Conservation (phyloP, 2,797 vertebrate genomes). For the Sebastes ruberrimus region DNA sequence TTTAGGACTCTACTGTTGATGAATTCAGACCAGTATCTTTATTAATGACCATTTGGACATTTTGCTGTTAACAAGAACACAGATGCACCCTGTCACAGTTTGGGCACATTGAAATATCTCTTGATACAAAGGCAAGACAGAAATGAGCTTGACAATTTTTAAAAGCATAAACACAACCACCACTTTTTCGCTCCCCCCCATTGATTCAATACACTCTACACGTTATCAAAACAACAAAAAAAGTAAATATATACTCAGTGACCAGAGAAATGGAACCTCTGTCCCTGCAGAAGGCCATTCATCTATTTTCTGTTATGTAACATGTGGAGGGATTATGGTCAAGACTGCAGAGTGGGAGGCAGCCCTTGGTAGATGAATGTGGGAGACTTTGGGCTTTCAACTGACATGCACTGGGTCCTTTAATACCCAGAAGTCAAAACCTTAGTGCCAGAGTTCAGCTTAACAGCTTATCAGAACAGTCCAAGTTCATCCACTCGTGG, state of each 20-base stretch:
- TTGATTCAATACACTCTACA: background rate
- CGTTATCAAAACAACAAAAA: background rate
- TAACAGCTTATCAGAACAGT: background rate
- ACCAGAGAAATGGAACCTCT: slow-evolving; percentile 1
- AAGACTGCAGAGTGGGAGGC: background rate
- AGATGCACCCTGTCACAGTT: slow-evolving; percentile 18
- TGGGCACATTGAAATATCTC: slow-evolving; percentile 37
- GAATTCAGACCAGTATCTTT: slow-evolving; percentile 44
- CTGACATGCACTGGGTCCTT: background rate
- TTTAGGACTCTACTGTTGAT: slow-evolving; percentile 19
- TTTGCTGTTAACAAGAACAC: slow-evolving; percentile 51
- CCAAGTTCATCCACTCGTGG: background rate
- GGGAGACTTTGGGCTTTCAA: background rate
- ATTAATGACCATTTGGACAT: slow-evolving; percentile 38
- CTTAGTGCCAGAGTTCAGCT: background rate
- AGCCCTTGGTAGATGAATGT: background rate
- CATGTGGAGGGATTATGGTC: background rate
- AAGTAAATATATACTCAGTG: background rate
- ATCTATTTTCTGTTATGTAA: background rate
- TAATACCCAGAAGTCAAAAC: background rate
- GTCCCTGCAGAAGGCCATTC: background rate
- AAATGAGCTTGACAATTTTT: slow-evolving; percentile 21
- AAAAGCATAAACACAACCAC: slow-evolving; percentile 31
- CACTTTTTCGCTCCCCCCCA: background rate
- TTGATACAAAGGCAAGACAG: slow-evolving; percentile 46